Evolutionary conservation across 2,113 vertebrate species (phyloP).

Genomic region (Callipepla squamata): DNA sequence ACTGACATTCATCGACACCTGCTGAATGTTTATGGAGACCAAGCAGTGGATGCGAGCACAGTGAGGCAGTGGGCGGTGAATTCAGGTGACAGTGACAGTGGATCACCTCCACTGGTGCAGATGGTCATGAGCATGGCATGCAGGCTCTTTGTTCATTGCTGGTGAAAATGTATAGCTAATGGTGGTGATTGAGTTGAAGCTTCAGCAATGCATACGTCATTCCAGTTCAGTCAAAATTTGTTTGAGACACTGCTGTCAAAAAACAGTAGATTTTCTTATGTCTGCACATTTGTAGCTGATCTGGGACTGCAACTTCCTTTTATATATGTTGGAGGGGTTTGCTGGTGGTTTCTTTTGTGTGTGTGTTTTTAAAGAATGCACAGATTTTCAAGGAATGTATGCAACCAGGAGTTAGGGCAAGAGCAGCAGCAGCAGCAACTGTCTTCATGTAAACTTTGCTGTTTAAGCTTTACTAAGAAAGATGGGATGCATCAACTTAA

Average conservation of each 20-base stretch:
- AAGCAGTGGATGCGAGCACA: too few species aligned
- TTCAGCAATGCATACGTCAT: not conserved
- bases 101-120: too few species aligned
- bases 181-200: not conserved
- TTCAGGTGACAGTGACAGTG: too few species aligned
- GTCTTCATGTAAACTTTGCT: not conserved
- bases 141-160: too few species aligned
- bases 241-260: not conserved
- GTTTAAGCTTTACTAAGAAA: not conserved
- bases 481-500: not conserved
- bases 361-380: not conserved
- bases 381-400: not conserved
- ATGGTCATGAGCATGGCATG: too few species aligned
- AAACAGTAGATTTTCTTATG: not conserved
- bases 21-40: too few species aligned
- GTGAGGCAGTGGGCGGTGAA: too few species aligned
- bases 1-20: too few species aligned
- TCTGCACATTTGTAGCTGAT: not conserved
- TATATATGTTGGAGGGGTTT: not conserved
- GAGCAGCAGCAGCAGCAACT: not conserved
- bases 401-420: not conserved
- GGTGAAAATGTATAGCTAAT: too few species aligned
- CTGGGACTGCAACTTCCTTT: not conserved
- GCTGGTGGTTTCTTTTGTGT: not conserved
- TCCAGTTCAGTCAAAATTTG: not conserved